A percentile compares a stretch with the other conserved stretches of the same genome.
phyloP scores from a whole-genome alignment of 2,113 vertebrate genomes.

The Chaenocephalus aceratus region DNA sequence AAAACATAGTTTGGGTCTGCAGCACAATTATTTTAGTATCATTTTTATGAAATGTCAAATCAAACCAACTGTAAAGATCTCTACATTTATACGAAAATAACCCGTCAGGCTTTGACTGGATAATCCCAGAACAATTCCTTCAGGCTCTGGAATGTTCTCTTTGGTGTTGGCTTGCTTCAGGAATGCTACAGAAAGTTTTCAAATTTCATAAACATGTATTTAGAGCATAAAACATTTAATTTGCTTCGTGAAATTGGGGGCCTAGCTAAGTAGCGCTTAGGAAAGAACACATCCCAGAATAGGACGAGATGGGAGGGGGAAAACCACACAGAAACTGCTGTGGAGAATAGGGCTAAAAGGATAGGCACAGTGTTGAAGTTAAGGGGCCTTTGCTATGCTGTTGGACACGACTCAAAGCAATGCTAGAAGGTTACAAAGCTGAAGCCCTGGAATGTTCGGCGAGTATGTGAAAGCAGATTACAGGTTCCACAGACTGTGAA shows the following conservation, averaged over 20 bases:
- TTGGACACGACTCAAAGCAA: slow-evolving; percentile 12
- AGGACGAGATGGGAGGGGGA: slow-evolving; percentile 66
- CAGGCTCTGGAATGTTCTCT: slow-evolving; percentile 57
- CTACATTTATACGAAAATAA: background rate
- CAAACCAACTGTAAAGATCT: too few relatives aligned
- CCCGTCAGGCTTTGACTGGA: background rate
- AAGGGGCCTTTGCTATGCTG: slow-evolving; percentile 32
- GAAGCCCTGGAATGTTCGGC: slow-evolving; percentile 54
- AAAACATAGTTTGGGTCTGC: background rate
- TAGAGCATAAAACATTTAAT: slow-evolving; percentile 67
- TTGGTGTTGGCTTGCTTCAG: slow-evolving; percentile 48
- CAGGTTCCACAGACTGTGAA: slow-evolving; percentile 48
- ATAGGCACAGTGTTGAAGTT: slow-evolving; percentile 14
- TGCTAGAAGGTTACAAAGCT: slow-evolving; percentile 40
- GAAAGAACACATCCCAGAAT: slow-evolving; percentile 72
- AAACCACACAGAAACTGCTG: slow-evolving; percentile 67
- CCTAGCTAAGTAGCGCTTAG: slow-evolving; percentile 62
- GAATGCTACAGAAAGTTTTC: slow-evolving; percentile 70
- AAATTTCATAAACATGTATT: slow-evolving; percentile 79
- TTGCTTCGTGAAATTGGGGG: slow-evolving; percentile 63
- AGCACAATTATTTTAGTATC: background rate
- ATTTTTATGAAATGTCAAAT: too few relatives aligned
- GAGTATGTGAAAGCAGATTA: slow-evolving; percentile 63
- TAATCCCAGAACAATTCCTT: slow-evolving; percentile 23
- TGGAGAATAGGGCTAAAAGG: slow-evolving; percentile 40